These are phyloP conservation scores for Rhinogobius similis DNA, from an alignment of 2,113 vertebrate genomes.

Conservation along the genomic window DNA sequence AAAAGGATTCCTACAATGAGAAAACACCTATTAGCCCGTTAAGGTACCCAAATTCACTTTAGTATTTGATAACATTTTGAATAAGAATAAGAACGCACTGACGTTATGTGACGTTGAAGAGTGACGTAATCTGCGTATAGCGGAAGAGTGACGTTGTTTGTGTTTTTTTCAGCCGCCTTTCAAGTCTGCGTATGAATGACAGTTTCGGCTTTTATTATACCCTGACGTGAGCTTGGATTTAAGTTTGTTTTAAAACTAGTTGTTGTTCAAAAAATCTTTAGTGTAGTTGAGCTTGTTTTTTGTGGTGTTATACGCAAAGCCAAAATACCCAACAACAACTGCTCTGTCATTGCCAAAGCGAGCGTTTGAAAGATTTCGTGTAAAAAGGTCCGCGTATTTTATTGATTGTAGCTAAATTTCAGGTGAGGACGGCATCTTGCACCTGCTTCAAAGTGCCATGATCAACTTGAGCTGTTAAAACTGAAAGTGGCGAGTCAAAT, in stretches of 20 bases:
- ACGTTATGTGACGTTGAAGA: neutral
- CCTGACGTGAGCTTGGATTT: neutral
- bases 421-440: neutral
- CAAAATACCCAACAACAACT: neutral
- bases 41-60: too few relatives aligned
- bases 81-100: too few relatives aligned
- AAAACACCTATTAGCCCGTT: too few relatives aligned
- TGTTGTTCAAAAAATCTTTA: neutral
- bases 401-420: neutral
- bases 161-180: neutral
- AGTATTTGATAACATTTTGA: too few relatives aligned
- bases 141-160: constrained; percentile 23
- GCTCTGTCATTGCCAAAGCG: neutral
- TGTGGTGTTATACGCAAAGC: neutral
- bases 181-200: neutral
- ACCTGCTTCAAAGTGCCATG: neutral
- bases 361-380: neutral
- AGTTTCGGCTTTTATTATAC: neutral
- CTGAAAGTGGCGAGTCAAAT: neutral
- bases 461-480: neutral
- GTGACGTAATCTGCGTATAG: neutral
- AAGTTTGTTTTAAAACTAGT: neutral
- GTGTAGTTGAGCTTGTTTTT: neutral
- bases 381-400: neutral
- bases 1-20: too few relatives aligned